Base-by-base conservation (phyloP, 2,113 vertebrate species). In the Hoplias malabaricus region DNA sequence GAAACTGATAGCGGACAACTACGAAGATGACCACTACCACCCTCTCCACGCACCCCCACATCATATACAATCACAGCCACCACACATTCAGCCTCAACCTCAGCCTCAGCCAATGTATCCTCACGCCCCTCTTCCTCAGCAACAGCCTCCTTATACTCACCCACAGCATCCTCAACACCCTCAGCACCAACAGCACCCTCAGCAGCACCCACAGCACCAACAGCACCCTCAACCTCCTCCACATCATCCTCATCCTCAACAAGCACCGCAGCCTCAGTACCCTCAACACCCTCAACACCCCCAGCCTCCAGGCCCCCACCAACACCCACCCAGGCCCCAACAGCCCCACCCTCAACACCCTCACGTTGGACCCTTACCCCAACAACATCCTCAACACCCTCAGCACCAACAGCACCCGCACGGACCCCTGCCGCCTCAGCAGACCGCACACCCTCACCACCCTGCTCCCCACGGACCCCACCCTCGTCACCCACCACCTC, bases 1-100 rank as follows among this genome's bases (percentile, higher is more conserved):
- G 98, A 99, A 99, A 87, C 90, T 99, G 84, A 98, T 99, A 80
- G 91, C 98, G 0, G 97, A 99, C 91, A 98, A 92, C 91, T 98
- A 98, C 0, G 97, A 99, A 38, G 98, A 99, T 16, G 96, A 98
- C 81, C 95, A 97, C 65, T 96, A 96, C 85, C 95, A 96, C 72
- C 92, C 94, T 80, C n/a, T n/a, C n/a, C 95, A 97, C 12, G 73
- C 19, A 53, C 94, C 93, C 36, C 95, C 93, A 61, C 93, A 96
- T 73, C 96, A 96, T 38, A 90, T 95, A 25, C 94, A 94, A 82
- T 75, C 87, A 8, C 95, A 95, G 65, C 93, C 94, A 31, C 92
- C 93, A 0, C 95, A 96, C 85, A 93, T 95, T 71, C 96, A 95
- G 80, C 90, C 94, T 71, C 94, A 95, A 84, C 91, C 95, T 2